Percentiles rank a stretch among this genome's conserved stretches.
These are phyloP conservation scores for Xiphydria camelus DNA, from an alignment of 2,888 invertebrate species.

Conservation along the genomic window DNA sequence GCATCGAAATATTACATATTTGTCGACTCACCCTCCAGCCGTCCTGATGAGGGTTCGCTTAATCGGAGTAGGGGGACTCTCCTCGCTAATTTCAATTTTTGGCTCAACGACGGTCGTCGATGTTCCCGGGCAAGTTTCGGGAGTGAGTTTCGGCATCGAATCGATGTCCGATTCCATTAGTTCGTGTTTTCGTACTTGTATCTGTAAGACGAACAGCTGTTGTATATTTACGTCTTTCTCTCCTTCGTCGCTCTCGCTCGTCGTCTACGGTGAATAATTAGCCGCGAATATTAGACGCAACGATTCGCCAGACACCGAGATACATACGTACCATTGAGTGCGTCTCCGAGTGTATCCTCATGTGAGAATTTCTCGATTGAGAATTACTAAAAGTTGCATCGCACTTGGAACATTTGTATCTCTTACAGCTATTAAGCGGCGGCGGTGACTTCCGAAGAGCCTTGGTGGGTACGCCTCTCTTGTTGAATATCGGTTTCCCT, in stretches of 20 bases:
- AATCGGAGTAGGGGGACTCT: conserved; percentile 35
- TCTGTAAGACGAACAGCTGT: conserved; percentile 13
- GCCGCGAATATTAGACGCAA: no score
- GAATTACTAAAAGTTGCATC: conserved; percentile 35
- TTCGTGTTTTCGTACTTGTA: conserved; percentile 24
- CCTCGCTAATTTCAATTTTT: conserved; percentile 36
- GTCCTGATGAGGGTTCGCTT: conserved; percentile 46
- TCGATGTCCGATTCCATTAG: conserved; percentile 30
- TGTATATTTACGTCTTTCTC: no score
- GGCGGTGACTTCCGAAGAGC: conserved; percentile 22
- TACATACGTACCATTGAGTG: conserved; percentile 23
- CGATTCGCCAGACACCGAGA: no score
- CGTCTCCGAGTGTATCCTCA: conserved; percentile 34
- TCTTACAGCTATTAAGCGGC: conserved; percentile 24
- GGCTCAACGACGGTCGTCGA: conserved; percentile 35
- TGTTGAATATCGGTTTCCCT: conserved; percentile 23
- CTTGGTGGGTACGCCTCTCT: conserved; percentile 28
- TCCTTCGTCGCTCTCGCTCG: no score
- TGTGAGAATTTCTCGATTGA: conserved; percentile 42
- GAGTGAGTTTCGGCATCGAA: conserved; percentile 34
- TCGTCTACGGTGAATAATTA: no score
- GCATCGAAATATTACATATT: background rate
- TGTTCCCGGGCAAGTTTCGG: conserved; percentile 34
- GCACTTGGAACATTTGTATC: conserved; percentile 40
- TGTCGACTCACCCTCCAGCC: conserved; percentile 35